Base-by-base conservation (phyloP, 2,888 invertebrate species). In the Fissipunctia ypsillon region DNA sequence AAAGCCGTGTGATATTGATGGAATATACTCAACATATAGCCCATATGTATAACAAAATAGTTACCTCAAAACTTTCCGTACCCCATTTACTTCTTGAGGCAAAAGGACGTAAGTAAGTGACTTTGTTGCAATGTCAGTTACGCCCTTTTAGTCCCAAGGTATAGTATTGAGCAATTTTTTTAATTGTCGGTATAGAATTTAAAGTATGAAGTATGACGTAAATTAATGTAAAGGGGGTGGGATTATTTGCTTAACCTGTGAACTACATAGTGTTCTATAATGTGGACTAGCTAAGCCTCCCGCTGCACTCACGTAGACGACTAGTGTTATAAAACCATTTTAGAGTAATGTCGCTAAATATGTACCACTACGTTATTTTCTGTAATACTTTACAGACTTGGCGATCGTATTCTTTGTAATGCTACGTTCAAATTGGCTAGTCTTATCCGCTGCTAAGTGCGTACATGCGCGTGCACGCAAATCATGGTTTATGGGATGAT, bases 1-100 rank as follows among this genome's bases (percentile, higher is more conserved):
- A 91, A 92, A 91, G 84, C 91, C 85, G 92, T 93, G 94, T 94
- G 94, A 94, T 94, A 93, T 88, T 87, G 85, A 90, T 84, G 85
- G 83, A 89, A 90, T 90, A 89, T 89, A 91, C 87, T 84, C 88
- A 91, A 88, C 87, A 86, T 88, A 88, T 84, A 81, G 69, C 72
- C 68, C 69, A 71, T 85, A 67, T 70, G 54, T 73, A 71, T 50
- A 80, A 85, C n/a, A 90, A 90, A 90, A 91, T 92, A 94, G 94
- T 94, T 94, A 94, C 94, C 94, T 94, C 75, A 79, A 72, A 80
- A 77, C 64, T 64, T 75, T 73, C 78, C 52, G 69, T 52, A 45
- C 61, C 63, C 79, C 57, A 35, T 52, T 76, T 67, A 76, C 63
- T 81, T 59, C 38, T 61, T 52, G 28, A 54, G 16, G 31, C 45